Evolutionary conservation across 2,888 invertebrate genomes (phyloP), one percentile per base, ranked within the genome.

Genomic region (Andrena dorsata): DNA sequence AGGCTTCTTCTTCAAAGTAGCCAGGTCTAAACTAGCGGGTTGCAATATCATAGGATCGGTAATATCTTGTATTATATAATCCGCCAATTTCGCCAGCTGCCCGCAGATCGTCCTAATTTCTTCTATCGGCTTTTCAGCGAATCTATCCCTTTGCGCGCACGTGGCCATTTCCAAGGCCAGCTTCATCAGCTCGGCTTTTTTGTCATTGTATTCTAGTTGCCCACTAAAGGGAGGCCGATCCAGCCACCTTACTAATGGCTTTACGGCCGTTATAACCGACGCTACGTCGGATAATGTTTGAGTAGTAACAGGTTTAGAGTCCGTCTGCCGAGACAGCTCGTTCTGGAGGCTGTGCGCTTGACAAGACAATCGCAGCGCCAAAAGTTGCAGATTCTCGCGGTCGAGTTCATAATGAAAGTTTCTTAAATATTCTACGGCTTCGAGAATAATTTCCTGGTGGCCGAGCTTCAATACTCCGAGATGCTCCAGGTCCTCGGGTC

Each of bases 391-490:
- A 94, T 98, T 99, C 94, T 99, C 99, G 88, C 97, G 96, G 84
- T 98, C 97, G 91, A 98, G 94, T 92, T 98, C 98, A 95, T 98
- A 98, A 93, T 98, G 98, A 94, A 98, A 97, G 94, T 98, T 97
- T 89, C 97, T 95, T 64, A 99, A 95, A 89, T 98, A 97, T 90
- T 98, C 98, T 16, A 99, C 97, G 68, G 98, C 98, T 94, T 98
- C 98, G 63, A 99, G 95, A 84, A 99, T 96, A 72, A 98, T 96
- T 93, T 98, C 98, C 94, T 99, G 98, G 93, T 99, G 98, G 10
- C 99, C 99, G 83, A 99, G 96, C 92, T 97, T 96, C 82, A 95
- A 95, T 91, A 99, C 96, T 28, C 98, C 98, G 73, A 99, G 95
- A 92, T 97, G 96, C 92, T 98, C 97, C 84, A 99, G 95, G 94